Percentiles rank a stretch among this genome's conserved stretches.
Conservation (phyloP, 2,888 invertebrate genomes). For the Mechanitis mazaeus region DNA sequence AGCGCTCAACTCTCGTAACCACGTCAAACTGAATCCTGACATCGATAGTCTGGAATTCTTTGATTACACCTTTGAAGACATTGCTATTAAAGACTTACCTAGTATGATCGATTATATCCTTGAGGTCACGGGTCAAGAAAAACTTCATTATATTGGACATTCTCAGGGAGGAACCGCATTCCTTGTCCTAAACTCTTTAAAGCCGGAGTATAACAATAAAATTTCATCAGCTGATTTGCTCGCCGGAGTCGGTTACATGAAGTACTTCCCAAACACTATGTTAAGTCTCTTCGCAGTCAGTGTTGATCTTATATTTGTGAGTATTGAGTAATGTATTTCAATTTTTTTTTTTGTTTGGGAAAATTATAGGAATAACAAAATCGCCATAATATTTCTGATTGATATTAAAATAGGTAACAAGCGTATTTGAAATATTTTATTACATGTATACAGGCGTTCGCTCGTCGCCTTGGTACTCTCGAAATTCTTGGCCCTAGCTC, state of each 20-base stretch:
- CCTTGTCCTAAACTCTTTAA: slow-evolving; percentile 46
- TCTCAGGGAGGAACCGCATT: slow-evolving; percentile 63
- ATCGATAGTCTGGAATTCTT: slow-evolving; percentile 46
- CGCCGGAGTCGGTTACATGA: slow-evolving; percentile 53
- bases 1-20: slow-evolving; percentile 80
- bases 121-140: slow-evolving; percentile 38
- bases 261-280: slow-evolving; percentile 41
- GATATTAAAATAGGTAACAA: too few relatives aligned
- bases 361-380: too few relatives aligned
- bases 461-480: slow-evolving; percentile 15
- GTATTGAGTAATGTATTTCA: slow-evolving; percentile 27
- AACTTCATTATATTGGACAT: slow-evolving; percentile 61
- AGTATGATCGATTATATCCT: slow-evolving; percentile 56
- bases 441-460: slow-evolving; percentile 11
- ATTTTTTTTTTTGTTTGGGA: too few relatives aligned
- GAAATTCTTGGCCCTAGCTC: slow-evolving; percentile 20
- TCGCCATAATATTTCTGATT: too few relatives aligned
- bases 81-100: slow-evolving; percentile 51
- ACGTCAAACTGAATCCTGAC: slow-evolving; percentile 57
- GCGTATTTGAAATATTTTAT: too few relatives aligned
- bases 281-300: slow-evolving; percentile 32
- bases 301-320: slow-evolving; percentile 51
- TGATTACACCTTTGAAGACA: slow-evolving; percentile 59
- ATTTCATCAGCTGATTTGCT: slow-evolving; percentile 50
- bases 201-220: slow-evolving; percentile 53